Conservation (phyloP, 2,113 vertebrate genomes). For the Chlorodrepanis virens region DNA sequence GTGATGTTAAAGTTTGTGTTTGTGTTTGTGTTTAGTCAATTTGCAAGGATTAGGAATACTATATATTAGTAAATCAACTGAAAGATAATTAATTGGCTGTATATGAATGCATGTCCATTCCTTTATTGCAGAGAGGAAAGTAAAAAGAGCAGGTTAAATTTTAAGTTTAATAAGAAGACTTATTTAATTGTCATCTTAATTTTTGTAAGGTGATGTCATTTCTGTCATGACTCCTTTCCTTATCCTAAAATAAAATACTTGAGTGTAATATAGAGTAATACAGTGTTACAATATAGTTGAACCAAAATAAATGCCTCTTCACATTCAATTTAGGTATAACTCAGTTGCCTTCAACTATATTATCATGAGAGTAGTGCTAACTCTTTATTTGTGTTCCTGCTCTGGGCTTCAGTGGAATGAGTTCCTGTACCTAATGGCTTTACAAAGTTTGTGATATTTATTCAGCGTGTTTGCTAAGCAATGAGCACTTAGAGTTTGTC, state of each 20-base stretch:
- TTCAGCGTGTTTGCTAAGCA: conserved; percentile 42
- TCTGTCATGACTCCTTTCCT: background rate
- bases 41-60: background rate
- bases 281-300: background rate
- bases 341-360: background rate
- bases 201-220: background rate
- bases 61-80: background rate
- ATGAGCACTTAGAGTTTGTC: conserved; percentile 36
- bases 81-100: background rate
- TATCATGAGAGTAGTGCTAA: background rate
- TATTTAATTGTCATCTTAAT: background rate
- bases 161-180: background rate
- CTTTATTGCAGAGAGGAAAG: background rate
- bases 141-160: background rate
- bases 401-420: conserved; percentile 1
- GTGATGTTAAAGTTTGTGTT: background rate
- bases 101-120: background rate
- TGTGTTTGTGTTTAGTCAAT: background rate
- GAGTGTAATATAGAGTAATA: background rate
- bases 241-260: background rate
- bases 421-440: conserved; percentile 36
- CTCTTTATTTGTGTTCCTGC: conserved; percentile 37
- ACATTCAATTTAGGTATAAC: background rate
- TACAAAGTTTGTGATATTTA: conserved; percentile 43
- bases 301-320: background rate